Evolutionary conservation across 2,797 vertebrate species (phyloP).

Genomic region (Arnoldichthys spilopterus): DNA sequence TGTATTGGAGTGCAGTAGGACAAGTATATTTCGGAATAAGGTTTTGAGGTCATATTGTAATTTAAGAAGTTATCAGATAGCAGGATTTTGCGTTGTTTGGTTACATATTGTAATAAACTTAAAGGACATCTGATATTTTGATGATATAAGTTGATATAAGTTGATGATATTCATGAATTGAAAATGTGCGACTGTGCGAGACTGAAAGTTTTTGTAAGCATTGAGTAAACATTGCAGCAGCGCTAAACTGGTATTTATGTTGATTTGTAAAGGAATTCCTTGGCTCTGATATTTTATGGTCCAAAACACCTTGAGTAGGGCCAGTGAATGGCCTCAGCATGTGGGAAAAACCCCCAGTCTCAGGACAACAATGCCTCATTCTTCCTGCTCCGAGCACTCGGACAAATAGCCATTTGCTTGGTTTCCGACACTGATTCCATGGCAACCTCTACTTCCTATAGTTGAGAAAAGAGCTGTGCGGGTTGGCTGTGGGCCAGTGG

Average conservation of each 20-base stretch:
- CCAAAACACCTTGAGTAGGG: constrained; percentile 53
- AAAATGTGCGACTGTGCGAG: neutral
- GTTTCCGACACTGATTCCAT: constrained; percentile 81
- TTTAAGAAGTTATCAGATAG: no score
- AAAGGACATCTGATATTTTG: no score
- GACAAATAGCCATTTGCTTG: constrained; percentile 80
- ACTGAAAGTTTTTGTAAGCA: neutral
- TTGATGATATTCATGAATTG: constrained; percentile 4
- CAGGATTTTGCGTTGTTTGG: no score
- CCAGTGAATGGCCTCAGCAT: constrained; percentile 56
- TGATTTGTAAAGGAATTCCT: constrained; percentile 49
- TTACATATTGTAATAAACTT: no score
- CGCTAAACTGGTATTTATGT: constrained; percentile 23
- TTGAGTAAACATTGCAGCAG: neutral
- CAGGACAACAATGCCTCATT: constrained; percentile 66
- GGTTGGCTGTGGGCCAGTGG: constrained; percentile 83
- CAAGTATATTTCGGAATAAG: no score
- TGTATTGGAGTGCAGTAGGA: no score
- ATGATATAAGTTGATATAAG: no score
- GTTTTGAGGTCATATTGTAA: no score
- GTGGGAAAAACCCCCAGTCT: constrained; percentile 57
- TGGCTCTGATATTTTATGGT: constrained; percentile 45
- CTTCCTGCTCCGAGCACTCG: constrained; percentile 64
- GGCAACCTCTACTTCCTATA: constrained; percentile 77
- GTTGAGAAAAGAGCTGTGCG: constrained; percentile 75